Evolutionary conservation across 2,113 vertebrate species (phyloP).

Genomic region (Acrocephalus kingi): DNA sequence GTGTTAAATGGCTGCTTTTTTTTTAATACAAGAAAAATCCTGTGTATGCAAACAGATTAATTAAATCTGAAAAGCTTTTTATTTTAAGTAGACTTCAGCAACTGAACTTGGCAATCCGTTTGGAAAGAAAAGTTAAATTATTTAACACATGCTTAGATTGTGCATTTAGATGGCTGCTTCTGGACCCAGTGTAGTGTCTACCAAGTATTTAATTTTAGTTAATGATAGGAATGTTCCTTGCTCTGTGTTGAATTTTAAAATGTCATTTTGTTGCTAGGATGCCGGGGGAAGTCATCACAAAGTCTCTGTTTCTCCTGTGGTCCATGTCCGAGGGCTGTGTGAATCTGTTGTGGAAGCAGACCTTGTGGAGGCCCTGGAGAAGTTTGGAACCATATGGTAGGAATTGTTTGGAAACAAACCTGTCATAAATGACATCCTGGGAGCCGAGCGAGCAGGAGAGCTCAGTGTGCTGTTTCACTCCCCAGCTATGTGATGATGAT

Average conservation of each 20-base stretch:
- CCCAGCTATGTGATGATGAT: slow-evolving; percentile 96
- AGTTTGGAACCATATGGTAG: slow-evolving; percentile 93
- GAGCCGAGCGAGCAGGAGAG: neutral
- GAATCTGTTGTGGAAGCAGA: slow-evolving; percentile 97
- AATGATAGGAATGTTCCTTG: neutral
- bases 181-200: neutral
- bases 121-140: neutral
- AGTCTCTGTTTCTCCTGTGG: slow-evolving; percentile 93
- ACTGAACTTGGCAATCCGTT: neutral
- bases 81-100: neutral
- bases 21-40: neutral
- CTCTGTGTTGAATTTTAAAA: neutral
- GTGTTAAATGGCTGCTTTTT: neutral
- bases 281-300: slow-evolving; percentile 83
- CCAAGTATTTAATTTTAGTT: neutral
- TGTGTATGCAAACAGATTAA: neutral
- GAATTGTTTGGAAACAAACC: neutral
- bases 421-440: neutral
- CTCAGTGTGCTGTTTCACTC: neutral
- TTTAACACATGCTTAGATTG: neutral
- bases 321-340: slow-evolving; percentile 92
- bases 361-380: slow-evolving; percentile 92
- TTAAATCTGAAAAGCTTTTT: neutral
- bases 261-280: slow-evolving; percentile 68
- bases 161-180: neutral